Evolutionary conservation across 2,888 invertebrate species (phyloP), one percentile per base, ranked within the genome.

Genomic region (Yponomeuta sedellus): DNA sequence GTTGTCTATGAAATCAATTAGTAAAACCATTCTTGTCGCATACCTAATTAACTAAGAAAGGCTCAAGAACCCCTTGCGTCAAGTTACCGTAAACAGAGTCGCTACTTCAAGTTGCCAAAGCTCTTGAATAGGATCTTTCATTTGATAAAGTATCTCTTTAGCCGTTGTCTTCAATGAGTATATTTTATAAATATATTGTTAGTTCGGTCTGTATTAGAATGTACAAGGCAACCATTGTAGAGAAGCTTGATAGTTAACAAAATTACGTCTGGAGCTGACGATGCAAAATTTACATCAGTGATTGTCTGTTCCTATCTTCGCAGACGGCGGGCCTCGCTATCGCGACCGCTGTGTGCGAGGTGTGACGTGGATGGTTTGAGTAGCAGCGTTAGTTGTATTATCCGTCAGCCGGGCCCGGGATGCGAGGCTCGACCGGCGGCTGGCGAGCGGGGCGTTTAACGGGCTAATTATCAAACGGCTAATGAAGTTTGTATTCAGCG

Each of bases 401-500:
- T 34, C 44, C 25, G 5, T 2, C 25, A 25, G 25, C 25, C 25
- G 1, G 5, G 25, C 25, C 16, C 16, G 12, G 65, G 12, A 77
- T 79, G 78, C 81, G 81, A 82, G 78, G 77, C 79, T 79, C 57
- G 22, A 2, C 77, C 81, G 72, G 77, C 77, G 81, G 79, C 82
- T 83, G 84, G 83, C 85, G 88, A 85, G 86, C 85, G 16, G 44
- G 85, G 83, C 86, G 86, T 87, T 90, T 90, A 89, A 89, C 91
- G 86, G 88, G 88, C 89, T 91, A 91, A 91, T 91, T 91, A 91
- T 91, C 89, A 89, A 90, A 88, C 87, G 87, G 86, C 91, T 91
- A 91, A 91, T 91, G 91, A 91, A 91, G 91, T 91, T 91, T 91
- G 90, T 91, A 90, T 91, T 89, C 90, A 88, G 80, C 85, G 87